A percentile compares a stretch with the other conserved stretches of the same genome.
Evolutionary conservation across 1,140 invertebrate genomes (phyloP).

Genomic region (Berghia stephanieae): DNA sequence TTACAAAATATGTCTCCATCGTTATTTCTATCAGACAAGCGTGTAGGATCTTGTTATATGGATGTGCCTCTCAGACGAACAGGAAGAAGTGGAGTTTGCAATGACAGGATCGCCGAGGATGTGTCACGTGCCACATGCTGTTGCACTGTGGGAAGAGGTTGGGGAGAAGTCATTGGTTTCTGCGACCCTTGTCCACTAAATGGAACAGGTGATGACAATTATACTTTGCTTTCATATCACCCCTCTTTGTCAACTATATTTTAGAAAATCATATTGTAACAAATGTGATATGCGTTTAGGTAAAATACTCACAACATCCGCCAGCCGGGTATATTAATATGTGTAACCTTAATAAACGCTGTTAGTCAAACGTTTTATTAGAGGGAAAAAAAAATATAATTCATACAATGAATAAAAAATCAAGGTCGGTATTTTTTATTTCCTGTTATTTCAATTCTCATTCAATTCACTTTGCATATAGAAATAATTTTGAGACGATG

Average conservation of each 20-base stretch:
- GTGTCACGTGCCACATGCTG: slow-evolving; percentile 85
- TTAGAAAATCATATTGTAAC: too few relatives aligned
- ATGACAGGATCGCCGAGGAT: slow-evolving; percentile 70
- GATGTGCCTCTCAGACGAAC: slow-evolving; percentile 68
- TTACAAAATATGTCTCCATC: background rate
- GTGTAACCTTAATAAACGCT: too few relatives aligned
- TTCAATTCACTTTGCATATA: too few relatives aligned
- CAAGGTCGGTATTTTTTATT: too few relatives aligned
- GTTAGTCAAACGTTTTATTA: too few relatives aligned
- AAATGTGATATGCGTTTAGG: too few relatives aligned
- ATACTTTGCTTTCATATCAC: background rate
- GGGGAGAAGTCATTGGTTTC: slow-evolving; percentile 75
- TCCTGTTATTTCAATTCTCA: too few relatives aligned
- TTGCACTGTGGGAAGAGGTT: slow-evolving; percentile 84
- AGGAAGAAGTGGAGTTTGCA: slow-evolving; percentile 67
- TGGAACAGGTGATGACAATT: slow-evolving; percentile 56
- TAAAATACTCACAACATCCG: too few relatives aligned
- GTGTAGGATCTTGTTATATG: slow-evolving; percentile 82
- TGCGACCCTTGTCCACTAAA: slow-evolving; percentile 81
- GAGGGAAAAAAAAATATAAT: too few relatives aligned
- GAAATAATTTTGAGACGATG: too few relatives aligned
- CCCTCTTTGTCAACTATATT: background rate
- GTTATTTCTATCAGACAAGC: slow-evolving; percentile 72
- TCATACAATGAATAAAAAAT: too few relatives aligned
- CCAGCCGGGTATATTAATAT: too few relatives aligned